Evolutionary conservation across 1,140 invertebrate species (phyloP), one percentile per base, ranked within the genome.

Genomic region (Sinonovacula constricta): DNA sequence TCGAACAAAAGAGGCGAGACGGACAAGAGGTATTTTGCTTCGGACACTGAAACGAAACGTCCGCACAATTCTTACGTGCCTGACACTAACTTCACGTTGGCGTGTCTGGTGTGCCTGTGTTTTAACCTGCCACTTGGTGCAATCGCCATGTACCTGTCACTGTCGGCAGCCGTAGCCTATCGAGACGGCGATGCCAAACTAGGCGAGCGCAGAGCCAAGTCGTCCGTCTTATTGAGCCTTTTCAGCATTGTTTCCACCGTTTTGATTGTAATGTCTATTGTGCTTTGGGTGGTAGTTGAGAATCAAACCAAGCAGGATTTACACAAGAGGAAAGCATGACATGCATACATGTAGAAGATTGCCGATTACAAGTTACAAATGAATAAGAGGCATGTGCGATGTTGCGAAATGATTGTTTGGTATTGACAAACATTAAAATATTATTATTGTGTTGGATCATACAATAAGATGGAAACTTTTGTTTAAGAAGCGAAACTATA

Each of bases 231-330:
- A 22, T 31, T 81, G 3, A 81, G 79, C 45, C 65, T 81, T 3
- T 66, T 81, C 15, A 66, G 70, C 30, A 75, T 81, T 18, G 71
- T 81, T 14, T 39, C 72, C 31, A 81, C 79, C 34, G 79, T 81
- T 12, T 67, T 75, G 2, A 59, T 81, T 49, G 72, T 81, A 1
- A 81, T 63, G 59, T 18, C 53, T 3, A 57, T 66, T 7, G 79
- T 81, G 22, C 49, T 81, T 7, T 76, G 57, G 36, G 56, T 81
- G 34, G 66, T 60, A 5, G 59, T 81, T 12, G 62, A 66, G 22
- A 49, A 45, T 14, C 57, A 72, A 39, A 75, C 53, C 5, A 12
- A 75, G 31, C 36, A 62, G 31, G 39, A 72, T 22, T 36, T 60
- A 12, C 34, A 62, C 30, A 34, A 72, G n/a, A 53, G 24, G 14